Evolutionary conservation across 53 echinoderm and acorn worm genomes (phyloP), one percentile per base, ranked within the genome.

Genomic region (Holothuria leucospilota): DNA sequence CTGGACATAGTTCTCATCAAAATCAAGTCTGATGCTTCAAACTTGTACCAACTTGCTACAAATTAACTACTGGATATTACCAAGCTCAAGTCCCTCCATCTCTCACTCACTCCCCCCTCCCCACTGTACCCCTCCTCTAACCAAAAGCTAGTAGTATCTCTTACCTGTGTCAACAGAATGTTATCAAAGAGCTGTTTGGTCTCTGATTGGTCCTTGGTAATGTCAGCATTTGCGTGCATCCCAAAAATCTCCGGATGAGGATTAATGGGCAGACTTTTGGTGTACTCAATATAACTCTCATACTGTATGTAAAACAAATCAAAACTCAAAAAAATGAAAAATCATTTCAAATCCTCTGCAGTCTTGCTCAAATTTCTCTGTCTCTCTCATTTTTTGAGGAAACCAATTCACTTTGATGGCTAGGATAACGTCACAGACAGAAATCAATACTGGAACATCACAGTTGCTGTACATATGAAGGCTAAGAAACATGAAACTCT

Each of bases 141-240:
- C 46, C 8, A 2, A 46, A 2, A 46, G 46, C 46, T 5, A 56
- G 18, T 56, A 16, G 18, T 18, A 12, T 16, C 18, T 1, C 56
- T 56, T 90, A 98, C 98, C 98, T 95, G 95, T 61, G 98, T 98
- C 42, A 98, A 88, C 23, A 98, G 90, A 59, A 98, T 98, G 78
- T 98, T 98, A 49, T 98, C 95, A 85, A 98, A 98, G 64, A 98
- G 92, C n/a, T 93, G 93, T 79, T 95, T 98, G 56, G 98, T 98
- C 66, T 98, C 95, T 0, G 92, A 58, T 81, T 98, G 98, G 42
- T 98, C 98, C 63, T 98, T 98, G 92, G 98, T 95, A 93, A 98
- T 98, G 86, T 98, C 98, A 10, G 98, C 98, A 52, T 98, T 98
- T 78, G 95, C 93, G 34, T 98, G 91, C 98, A 98, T 98, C 16